Conservation (phyloP, 2,797 vertebrate species). For the Scarus forsteni region DNA sequence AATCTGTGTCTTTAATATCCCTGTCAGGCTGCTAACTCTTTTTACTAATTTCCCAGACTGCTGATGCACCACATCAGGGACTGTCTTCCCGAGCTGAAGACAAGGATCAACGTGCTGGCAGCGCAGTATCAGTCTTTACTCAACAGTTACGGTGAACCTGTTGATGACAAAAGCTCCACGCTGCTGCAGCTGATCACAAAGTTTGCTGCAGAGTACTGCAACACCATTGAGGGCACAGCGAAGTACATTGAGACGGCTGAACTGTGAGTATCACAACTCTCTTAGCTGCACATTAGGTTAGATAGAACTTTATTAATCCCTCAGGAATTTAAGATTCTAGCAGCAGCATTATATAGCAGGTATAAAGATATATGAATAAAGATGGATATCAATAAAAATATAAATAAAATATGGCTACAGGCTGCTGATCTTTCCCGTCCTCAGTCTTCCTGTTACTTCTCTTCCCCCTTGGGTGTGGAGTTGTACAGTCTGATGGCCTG, state of each 20-base stretch:
- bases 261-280: slow-evolving; percentile 87
- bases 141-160: slow-evolving; percentile 95
- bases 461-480: too few species aligned
- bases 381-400: too few species aligned
- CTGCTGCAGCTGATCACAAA: slow-evolving; percentile 98
- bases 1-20: not conserved
- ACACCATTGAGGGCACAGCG: slow-evolving; percentile 98
- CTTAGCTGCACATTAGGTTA: not conserved
- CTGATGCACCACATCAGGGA: slow-evolving; percentile 99
- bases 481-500: too few species aligned
- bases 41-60: slow-evolving; percentile 78
- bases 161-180: slow-evolving; percentile 95
- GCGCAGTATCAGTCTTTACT: slow-evolving; percentile 97
- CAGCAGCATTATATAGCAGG: too few species aligned
- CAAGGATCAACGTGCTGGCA: slow-evolving; percentile 95
- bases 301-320: too few species aligned
- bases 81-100: slow-evolving; percentile 97
- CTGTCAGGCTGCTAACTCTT: not conserved
- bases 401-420: too few species aligned
- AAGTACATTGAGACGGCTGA: slow-evolving; percentile 98
- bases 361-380: too few species aligned
- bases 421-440: too few species aligned
- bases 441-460: too few species aligned
- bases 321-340: too few species aligned
- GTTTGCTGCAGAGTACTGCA: slow-evolving; percentile 98